Evolutionary conservation across 2,797 vertebrate genomes (phyloP).

Genomic region (Onychomys leucogaster): DNA sequence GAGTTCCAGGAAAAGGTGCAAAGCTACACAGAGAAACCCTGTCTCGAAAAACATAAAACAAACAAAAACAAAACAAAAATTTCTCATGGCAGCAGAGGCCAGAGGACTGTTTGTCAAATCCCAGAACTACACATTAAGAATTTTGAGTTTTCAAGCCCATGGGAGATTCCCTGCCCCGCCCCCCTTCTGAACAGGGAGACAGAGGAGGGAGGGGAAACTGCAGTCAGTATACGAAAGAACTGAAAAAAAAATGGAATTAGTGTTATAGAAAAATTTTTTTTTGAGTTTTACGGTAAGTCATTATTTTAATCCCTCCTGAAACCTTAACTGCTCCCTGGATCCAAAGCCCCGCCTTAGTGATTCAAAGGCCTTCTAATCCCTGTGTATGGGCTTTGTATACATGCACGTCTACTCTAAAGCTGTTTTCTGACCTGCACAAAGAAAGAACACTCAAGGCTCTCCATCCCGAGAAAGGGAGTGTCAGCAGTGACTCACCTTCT

Average conservation of each 20-base stretch:
- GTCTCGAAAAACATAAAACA: too few species aligned
- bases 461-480: accelerated
- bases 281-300: neutral
- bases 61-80: too few species aligned
- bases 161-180: too few species aligned
- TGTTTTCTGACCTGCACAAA: neutral
- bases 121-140: neutral
- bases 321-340: neutral
- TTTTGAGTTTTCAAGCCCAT: neutral
- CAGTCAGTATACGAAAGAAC: too few species aligned
- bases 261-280: too few species aligned
- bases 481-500: constrained; percentile 91
- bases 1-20: too few species aligned
- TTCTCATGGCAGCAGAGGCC: neutral
- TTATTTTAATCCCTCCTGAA: neutral
- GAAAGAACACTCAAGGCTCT: too few species aligned
- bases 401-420: accelerated
- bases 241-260: too few species aligned
- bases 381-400: accelerated
- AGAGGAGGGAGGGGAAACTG: too few species aligned
- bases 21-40: too few species aligned
- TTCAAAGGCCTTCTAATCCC: neutral
- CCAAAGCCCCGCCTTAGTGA: too few species aligned
- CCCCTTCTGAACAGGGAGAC: too few species aligned
- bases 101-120: neutral